Conservation (phyloP, 2,888 invertebrate species). For the Drosophila bunnanda region DNA sequence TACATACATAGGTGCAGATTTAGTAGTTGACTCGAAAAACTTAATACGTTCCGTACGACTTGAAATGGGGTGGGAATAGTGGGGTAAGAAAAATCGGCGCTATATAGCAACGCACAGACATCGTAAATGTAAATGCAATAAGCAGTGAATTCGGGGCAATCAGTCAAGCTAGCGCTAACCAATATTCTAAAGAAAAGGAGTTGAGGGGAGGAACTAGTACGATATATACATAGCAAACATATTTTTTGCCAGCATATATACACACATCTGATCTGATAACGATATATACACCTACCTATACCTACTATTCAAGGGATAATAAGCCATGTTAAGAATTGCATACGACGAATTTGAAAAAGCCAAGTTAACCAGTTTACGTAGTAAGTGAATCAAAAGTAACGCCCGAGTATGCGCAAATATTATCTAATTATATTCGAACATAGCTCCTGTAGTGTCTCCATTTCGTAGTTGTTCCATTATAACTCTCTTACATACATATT, state of each 20-base stretch:
- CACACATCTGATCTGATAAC: constrained; percentile 40
- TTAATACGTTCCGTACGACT: constrained; percentile 46
- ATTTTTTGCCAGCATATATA: constrained; percentile 68
- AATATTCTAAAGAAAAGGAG: constrained; percentile 56
- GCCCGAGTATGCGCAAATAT: constrained; percentile 22
- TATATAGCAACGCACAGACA: constrained; percentile 20
- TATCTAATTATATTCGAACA: constrained; percentile 24
- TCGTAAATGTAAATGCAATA: constrained; percentile 48
- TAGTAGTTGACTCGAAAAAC: constrained; percentile 46
- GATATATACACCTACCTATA: constrained; percentile 38
- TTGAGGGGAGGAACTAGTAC: constrained; percentile 20
- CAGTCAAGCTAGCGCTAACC: constrained; percentile 66
- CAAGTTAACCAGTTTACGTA: constrained; percentile 62
- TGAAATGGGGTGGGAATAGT: constrained; percentile 20
- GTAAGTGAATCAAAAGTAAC: constrained; percentile 9
- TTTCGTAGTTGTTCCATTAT: constrained; percentile 40
- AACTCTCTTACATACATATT: constrained; percentile 23
- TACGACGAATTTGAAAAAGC: constrained; percentile 67
- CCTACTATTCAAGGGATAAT: constrained; percentile 44
- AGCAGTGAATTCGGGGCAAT: constrained; percentile 68
- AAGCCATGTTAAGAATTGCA: constrained; percentile 54
- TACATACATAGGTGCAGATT: constrained; percentile 34
- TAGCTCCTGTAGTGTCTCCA: constrained; percentile 29
- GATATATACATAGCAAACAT: constrained; percentile 48
- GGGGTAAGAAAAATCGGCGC: constrained; percentile 22